These are phyloP conservation scores for Bathynomus jamesi DNA, from an alignment of 1,140 invertebrate species.

Conservation along the genomic window DNA sequence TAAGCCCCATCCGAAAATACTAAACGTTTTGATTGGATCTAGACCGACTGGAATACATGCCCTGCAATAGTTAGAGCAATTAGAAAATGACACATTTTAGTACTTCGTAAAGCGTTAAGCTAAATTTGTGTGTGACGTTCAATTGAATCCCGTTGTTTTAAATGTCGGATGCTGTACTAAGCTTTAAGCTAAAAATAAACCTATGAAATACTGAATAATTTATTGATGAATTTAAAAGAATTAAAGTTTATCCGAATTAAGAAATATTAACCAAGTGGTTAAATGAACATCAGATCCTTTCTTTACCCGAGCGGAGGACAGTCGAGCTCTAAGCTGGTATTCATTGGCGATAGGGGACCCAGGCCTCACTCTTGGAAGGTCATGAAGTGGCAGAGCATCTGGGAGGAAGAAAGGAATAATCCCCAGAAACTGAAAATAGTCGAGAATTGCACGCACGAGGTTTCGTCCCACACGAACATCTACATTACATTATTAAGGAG, in stretches of 20 bases:
- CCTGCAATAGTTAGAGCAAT: background rate
- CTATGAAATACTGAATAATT: no score
- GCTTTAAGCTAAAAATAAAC: no score
- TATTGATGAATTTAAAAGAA: no score
- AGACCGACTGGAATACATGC: background rate
- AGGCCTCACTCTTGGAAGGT: conserved; percentile 16
- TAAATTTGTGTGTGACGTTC: no score
- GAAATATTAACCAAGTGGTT: no score
- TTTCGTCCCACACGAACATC: conserved; percentile 15
- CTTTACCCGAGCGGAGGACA: background rate
- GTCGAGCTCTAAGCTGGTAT: background rate
- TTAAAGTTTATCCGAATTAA: no score
- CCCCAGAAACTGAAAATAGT: conserved; percentile 18
- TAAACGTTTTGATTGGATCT: background rate
- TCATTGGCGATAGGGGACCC: conserved; percentile 33
- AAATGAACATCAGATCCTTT: no score
- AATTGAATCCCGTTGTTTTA: no score
- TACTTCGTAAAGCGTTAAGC: no score
- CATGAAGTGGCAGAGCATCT: conserved; percentile 5
- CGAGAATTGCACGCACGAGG: conserved; percentile 9
- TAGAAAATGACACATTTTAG: no score
- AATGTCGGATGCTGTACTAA: no score
- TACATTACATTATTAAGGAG: background rate
- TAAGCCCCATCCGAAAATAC: background rate
- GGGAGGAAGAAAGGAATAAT: conserved; percentile 10